Evolutionary conservation across 2,797 vertebrate species (phyloP).

Genomic region (Myiothlypis coronata): DNA sequence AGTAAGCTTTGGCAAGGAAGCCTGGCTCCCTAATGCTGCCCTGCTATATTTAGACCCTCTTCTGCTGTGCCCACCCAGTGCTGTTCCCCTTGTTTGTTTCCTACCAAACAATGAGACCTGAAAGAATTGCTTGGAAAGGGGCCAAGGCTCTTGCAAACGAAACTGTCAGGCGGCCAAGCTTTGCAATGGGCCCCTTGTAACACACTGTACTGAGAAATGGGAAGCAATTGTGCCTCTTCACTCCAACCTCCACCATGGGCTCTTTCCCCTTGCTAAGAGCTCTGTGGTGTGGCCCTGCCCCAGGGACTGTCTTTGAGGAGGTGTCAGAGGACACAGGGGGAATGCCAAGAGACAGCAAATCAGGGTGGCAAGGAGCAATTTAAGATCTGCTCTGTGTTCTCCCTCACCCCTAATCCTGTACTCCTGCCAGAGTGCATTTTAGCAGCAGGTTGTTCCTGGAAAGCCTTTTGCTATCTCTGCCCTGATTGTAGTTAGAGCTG

Average conservation of each 20-base stretch:
- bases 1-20: slow-evolving; percentile 12
- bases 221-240: background rate
- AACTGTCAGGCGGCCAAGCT: slow-evolving; percentile 49
- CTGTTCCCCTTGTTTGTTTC: slow-evolving; percentile 72
- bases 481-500: background rate
- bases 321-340: background rate
- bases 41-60: slow-evolving; percentile 65
- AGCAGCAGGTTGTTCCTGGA: slow-evolving; percentile 48
- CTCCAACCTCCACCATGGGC: background rate
- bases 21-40: slow-evolving; percentile 49
- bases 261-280: background rate
- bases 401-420: slow-evolving; percentile 20
- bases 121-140: slow-evolving; percentile 69
- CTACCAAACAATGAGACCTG: slow-evolving; percentile 71
- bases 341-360: background rate
- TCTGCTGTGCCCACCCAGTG: slow-evolving; percentile 67
- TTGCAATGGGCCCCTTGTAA: slow-evolving; percentile 12
- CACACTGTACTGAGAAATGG: slow-evolving; percentile 35
- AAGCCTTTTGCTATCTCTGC: slow-evolving; percentile 46
- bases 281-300: background rate
- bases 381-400: slow-evolving; percentile 16
- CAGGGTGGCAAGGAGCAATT: background rate
- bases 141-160: slow-evolving; percentile 20
- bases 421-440: background rate
- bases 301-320: background rate